Percentiles rank a stretch among this genome's conserved stretches.
Evolutionary conservation across 2,113 vertebrate genomes (phyloP).

Genomic region (Notechis scutatus): DNA sequence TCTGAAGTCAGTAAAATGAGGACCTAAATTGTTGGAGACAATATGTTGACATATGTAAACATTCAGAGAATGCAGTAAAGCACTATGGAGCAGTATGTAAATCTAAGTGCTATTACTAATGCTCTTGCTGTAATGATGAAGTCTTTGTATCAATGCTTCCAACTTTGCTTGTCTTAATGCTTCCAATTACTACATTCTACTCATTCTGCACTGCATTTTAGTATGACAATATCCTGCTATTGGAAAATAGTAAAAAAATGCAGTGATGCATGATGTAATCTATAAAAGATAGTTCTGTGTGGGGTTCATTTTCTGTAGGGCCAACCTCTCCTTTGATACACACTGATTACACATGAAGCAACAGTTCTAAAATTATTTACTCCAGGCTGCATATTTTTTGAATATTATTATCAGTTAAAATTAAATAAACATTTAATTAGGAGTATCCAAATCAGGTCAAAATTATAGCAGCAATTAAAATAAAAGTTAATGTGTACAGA

Average conservation of each 20-base stretch:
- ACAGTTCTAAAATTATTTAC: slow-evolving; percentile 49
- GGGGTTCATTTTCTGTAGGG: slow-evolving; percentile 41
- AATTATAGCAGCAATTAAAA: neutral
- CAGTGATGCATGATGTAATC: slow-evolving; percentile 11
- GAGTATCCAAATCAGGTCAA: slow-evolving; percentile 27
- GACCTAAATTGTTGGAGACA: too few relatives aligned
- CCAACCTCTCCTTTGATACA: slow-evolving; percentile 5
- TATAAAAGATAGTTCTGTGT: slow-evolving; percentile 26
- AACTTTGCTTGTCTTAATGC: slow-evolving; percentile 18
- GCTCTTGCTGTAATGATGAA: slow-evolving; percentile 10
- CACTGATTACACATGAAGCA: slow-evolving; percentile 41
- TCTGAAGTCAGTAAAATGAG: too few relatives aligned
- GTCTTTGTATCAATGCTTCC: slow-evolving; percentile 10
- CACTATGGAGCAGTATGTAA: too few relatives aligned
- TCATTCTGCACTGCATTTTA: slow-evolving; percentile 13
- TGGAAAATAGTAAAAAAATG: slow-evolving; percentile 41
- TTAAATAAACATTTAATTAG: slow-evolving; percentile 28
- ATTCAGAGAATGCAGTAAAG: too few relatives aligned
- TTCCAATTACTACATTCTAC: neutral
- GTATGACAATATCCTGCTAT: slow-evolving; percentile 18
- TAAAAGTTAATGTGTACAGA: neutral
- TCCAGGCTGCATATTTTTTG: slow-evolving; percentile 21
- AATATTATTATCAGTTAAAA: slow-evolving; percentile 12
- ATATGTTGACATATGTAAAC: too few relatives aligned
- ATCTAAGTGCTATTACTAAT: neutral